A percentile compares a stretch with the other conserved stretches of the same genome.
Conservation (phyloP, 1,140 invertebrate genomes). For the Trichonephila clavipes region DNA sequence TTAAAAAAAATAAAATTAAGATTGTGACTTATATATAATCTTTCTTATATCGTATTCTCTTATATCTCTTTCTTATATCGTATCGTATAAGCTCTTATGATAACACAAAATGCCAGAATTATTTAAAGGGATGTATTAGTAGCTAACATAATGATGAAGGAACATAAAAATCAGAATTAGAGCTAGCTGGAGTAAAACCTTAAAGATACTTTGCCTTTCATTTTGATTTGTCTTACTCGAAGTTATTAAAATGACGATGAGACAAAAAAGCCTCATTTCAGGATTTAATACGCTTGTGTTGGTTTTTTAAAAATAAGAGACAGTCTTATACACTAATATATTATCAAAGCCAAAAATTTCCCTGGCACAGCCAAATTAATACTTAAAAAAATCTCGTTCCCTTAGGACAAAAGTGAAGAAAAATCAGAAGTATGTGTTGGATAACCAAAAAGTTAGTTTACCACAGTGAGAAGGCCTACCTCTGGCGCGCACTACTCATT, state of each 20-base stretch:
- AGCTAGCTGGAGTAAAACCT: too few relatives aligned
- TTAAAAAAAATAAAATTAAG: too few relatives aligned
- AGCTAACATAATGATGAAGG: not conserved
- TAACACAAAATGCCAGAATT: not conserved
- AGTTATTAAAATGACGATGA: too few relatives aligned
- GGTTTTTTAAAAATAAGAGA: not conserved
- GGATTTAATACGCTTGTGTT: not conserved
- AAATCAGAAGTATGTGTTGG: not conserved
- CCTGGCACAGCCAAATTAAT: not conserved
- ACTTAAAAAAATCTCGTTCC: not conserved
- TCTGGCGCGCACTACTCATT: not conserved
- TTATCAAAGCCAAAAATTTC: not conserved
- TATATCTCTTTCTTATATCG: not conserved
- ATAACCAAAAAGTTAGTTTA: conserved; percentile 10
- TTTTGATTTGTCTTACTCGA: too few relatives aligned
- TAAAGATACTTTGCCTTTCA: too few relatives aligned
- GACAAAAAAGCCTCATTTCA: not conserved
- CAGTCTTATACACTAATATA: not conserved
- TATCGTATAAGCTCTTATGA: not conserved
- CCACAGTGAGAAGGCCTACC: not conserved
- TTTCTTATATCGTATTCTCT: too few relatives aligned
- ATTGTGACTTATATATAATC: too few relatives aligned
- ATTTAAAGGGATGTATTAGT: not conserved
- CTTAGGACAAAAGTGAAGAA: not conserved
- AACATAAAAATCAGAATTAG: too few relatives aligned